Percentiles rank a stretch among this genome's conserved stretches.
Evolutionary conservation across 1,140 invertebrate species (phyloP).

Genomic region (Patella vulgata): DNA sequence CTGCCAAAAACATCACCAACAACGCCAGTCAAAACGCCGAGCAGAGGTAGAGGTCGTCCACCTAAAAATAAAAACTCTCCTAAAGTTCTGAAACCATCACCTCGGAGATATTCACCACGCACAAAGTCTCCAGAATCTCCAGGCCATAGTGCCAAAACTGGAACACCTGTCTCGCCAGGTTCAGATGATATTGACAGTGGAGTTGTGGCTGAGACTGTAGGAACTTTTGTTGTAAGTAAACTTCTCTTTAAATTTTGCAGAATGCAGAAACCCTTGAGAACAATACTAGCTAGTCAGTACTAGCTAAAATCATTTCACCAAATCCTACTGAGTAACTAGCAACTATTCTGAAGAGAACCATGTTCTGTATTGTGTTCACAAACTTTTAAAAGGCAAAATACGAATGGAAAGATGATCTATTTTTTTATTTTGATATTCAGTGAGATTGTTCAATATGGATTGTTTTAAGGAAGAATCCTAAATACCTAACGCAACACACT

Average conservation of each 20-base stretch:
- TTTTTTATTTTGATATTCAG: no score
- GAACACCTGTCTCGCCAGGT: not conserved
- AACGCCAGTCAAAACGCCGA: not conserved
- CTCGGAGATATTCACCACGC: not conserved
- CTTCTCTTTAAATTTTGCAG: not conserved
- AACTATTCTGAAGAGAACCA: no score
- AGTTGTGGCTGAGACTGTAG: slow-evolving; percentile 4
- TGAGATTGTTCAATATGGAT: no score
- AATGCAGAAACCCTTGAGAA: not conserved
- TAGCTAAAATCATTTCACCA: no score
- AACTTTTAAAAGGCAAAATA: no score
- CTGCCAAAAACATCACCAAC: not conserved
- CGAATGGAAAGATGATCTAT: no score
- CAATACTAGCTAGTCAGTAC: no score
- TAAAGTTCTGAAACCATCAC: slow-evolving; percentile 1
- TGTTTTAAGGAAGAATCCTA: no score
- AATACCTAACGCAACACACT: no score
- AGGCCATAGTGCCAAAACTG: no score
- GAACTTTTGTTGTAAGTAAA: slow-evolving; percentile 2
- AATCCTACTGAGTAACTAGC: no score
- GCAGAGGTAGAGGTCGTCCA: not conserved
- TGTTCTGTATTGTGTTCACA: no score
- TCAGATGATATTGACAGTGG: not conserved
- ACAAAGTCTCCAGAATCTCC: slow-evolving; percentile 11
- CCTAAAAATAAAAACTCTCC: slow-evolving; percentile 8